These are phyloP conservation scores for Blastomussa wellsi DNA, from an alignment of 92 coral and sea anemone species.

Conservation along the genomic window DNA sequence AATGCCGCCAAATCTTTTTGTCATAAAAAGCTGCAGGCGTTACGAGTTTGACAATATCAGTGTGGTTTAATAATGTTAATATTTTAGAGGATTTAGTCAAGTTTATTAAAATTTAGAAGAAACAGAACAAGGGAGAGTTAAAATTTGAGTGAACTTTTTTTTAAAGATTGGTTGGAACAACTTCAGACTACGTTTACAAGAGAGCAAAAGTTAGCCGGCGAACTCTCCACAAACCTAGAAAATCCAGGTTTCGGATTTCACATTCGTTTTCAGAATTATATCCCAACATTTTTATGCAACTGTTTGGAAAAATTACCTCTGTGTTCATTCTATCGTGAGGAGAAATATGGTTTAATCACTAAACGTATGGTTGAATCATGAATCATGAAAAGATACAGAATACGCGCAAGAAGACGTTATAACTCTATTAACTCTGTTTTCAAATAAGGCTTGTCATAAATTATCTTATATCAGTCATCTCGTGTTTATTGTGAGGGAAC, in stretches of 20 bases:
- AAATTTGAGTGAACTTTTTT: not conserved
- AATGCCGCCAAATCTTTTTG: constrained; percentile 1
- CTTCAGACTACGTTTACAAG: constrained; percentile 42
- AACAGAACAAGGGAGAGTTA: not conserved
- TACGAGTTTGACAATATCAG: not conserved
- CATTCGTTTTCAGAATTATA: not conserved
- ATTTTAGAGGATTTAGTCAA: constrained; percentile 6
- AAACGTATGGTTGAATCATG: too few relatives aligned
- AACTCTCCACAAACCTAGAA: not conserved
- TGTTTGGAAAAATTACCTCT: not conserved
- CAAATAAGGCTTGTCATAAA: too few relatives aligned
- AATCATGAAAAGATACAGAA: too few relatives aligned
- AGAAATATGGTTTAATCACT: not conserved
- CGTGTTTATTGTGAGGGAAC: too few relatives aligned
- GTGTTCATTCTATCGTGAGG: not conserved
- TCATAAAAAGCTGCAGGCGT: not conserved
- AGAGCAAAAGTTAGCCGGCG: constrained; percentile 31
- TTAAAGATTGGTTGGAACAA: not conserved
- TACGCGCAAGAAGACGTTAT: too few relatives aligned
- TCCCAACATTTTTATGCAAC: not conserved
- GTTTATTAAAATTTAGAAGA: not conserved
- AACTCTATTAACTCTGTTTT: too few relatives aligned
- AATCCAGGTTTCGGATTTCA: not conserved
- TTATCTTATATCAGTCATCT: too few relatives aligned
- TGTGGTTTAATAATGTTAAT: not conserved